Evolutionary conservation across 2,797 vertebrate genomes (phyloP).

Genomic region (Aldrovandia affinis): DNA sequence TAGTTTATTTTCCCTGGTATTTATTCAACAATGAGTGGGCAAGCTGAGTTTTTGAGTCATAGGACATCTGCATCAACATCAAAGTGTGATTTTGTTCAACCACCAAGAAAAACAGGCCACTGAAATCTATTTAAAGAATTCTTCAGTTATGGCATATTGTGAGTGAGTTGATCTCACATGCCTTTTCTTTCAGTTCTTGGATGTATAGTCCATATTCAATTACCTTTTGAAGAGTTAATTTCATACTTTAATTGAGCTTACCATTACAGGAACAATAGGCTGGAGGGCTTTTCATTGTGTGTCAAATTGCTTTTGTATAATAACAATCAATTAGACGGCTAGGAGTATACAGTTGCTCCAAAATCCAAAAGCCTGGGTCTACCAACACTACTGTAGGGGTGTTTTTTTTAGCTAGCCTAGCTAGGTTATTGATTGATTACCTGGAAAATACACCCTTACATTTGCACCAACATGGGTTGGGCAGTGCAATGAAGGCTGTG

Average conservation of each 20-base stretch:
- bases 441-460: too few relatives aligned
- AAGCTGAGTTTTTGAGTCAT: not conserved
- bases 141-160: not conserved
- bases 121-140: not conserved
- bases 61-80: not conserved
- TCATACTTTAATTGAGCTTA: too few relatives aligned
- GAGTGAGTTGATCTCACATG: not conserved
- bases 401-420: too few relatives aligned
- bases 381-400: too few relatives aligned
- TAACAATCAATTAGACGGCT: too few relatives aligned
- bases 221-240: not conserved
- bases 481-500: too few relatives aligned
- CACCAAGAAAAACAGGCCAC: not conserved
- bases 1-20: not conserved
- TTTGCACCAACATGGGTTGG: too few relatives aligned
- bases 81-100: not conserved
- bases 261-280: not conserved
- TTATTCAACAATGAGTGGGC: conserved; percentile 9
- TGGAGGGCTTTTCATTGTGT: too few relatives aligned
- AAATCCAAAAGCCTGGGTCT: too few relatives aligned
- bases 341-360: too few relatives aligned
- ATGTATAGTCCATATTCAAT: not conserved
- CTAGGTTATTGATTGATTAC: too few relatives aligned
- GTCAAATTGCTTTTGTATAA: too few relatives aligned
- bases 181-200: not conserved